Percentiles rank a stretch among this genome's conserved stretches.
phyloP scores from a whole-genome alignment of 2,113 vertebrate genomes.

The Gymnarchus niloticus region DNA sequence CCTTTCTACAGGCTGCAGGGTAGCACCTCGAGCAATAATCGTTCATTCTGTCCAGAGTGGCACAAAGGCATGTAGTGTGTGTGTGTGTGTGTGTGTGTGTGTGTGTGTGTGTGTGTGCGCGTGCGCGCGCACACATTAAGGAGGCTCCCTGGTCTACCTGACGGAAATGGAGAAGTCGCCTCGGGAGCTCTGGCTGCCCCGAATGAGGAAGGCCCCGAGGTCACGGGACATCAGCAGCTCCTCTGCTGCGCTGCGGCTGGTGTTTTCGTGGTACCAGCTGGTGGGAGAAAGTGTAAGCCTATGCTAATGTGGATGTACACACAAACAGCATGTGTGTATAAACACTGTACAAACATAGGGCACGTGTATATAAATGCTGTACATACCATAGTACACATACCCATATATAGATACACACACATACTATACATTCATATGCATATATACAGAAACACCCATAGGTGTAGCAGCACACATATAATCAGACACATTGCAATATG shows the following conservation, averaged over 20 bases:
- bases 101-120: neutral
- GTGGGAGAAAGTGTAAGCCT: neutral
- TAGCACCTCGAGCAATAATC: neutral
- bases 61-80: no score
- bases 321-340: no score
- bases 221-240: slow-evolving; percentile 68
- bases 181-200: slow-evolving; percentile 83
- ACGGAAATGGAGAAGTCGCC: slow-evolving; percentile 97
- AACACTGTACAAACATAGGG: no score
- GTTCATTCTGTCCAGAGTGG: neutral
- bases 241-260: slow-evolving; percentile 74
- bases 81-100: neutral
- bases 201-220: slow-evolving; percentile 82
- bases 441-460: neutral
- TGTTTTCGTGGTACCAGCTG: slow-evolving; percentile 86
- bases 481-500: no score
- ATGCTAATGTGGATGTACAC: neutral
- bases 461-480: neutral
- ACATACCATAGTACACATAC: neutral
- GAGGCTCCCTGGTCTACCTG: slow-evolving; percentile 61
- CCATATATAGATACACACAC: neutral
- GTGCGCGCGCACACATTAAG: neutral
- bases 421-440: neutral
- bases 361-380: neutral
- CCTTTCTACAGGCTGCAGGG: neutral